A percentile compares a stretch with the other conserved stretches of the same genome.
phyloP scores from a whole-genome alignment of 2,888 invertebrate species.

The Orthosia gothica region DNA sequence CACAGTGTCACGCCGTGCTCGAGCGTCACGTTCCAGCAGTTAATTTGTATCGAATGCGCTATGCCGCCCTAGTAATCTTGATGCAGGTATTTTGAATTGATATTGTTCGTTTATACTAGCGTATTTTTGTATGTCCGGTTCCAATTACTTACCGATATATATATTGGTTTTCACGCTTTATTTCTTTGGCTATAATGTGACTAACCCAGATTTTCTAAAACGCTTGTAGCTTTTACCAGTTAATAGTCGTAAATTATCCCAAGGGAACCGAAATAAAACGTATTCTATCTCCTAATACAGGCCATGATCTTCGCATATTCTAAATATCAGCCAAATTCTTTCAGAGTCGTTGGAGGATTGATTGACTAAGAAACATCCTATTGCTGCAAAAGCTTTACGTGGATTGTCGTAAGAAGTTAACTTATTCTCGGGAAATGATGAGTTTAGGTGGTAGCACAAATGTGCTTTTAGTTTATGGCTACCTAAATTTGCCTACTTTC shows the following conservation, averaged over 20 bases:
- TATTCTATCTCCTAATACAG: no score
- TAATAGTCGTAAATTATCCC: no score
- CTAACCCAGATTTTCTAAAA: neutral
- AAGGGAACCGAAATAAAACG: no score
- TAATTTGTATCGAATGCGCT: conserved; percentile 52
- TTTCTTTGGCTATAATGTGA: neutral
- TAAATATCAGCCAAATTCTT: no score
- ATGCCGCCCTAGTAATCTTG: conserved; percentile 18
- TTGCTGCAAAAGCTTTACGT: no score
- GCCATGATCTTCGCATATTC: no score
- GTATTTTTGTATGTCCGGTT: neutral
- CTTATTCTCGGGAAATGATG: neutral
- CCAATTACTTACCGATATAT: no score
- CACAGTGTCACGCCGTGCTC: conserved; percentile 69
- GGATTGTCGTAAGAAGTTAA: no score
- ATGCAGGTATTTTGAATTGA: conserved; percentile 32
- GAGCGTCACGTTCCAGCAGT: conserved; percentile 49
- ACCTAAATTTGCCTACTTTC: neutral
- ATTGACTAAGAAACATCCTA: no score
- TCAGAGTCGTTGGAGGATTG: no score
- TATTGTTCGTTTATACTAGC: conserved; percentile 26
- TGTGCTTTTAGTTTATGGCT: neutral
- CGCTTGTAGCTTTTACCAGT: neutral
- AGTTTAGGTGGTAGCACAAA: neutral
- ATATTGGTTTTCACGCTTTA: neutral